These are phyloP conservation scores for Drosophila crucigera DNA, from an alignment of 2,888 invertebrate species.

Conservation along the genomic window DNA sequence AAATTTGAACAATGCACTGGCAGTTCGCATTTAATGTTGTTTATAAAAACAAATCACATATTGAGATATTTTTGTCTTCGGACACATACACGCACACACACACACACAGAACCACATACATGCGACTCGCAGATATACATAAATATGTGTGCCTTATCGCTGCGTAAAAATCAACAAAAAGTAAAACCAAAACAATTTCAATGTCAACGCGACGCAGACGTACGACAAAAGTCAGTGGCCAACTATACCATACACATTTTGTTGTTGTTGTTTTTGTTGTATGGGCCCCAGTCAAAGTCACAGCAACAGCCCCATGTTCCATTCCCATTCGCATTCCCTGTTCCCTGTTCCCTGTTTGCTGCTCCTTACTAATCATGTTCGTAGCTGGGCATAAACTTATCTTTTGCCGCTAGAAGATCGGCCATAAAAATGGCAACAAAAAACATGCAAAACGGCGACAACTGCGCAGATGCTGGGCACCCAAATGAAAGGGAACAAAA, in stretches of 20 bases:
- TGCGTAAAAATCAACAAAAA: conserved; percentile 76
- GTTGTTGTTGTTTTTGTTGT: conserved; percentile 11
- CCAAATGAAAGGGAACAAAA: conserved; percentile 48
- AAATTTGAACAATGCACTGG: conserved; percentile 43
- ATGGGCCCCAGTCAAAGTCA: conserved; percentile 1
- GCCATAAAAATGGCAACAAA: conserved; percentile 69
- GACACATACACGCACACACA: conserved; percentile 11
- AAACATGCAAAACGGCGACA: conserved; percentile 74
- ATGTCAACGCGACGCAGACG: conserved; percentile 73
- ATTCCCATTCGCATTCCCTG: conserved; percentile 8
- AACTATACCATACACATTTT: conserved; percentile 56
- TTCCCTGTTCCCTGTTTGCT: conserved; percentile 10
- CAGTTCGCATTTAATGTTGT: conserved; percentile 60
- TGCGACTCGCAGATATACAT: conserved; percentile 17
- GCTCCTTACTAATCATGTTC: conserved; percentile 38
- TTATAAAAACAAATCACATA: conserved; percentile 76
- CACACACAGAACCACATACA: conserved; percentile 15
- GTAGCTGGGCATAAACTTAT: conserved; percentile 56
- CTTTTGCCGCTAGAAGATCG: conserved; percentile 68
- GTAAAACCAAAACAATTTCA: conserved; percentile 74
- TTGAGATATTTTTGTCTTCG: conserved; percentile 56
- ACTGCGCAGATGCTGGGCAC: conserved; percentile 75
- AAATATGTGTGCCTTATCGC: conserved; percentile 75
- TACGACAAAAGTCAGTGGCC: conserved; percentile 69
- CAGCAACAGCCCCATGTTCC: conserved; percentile 4